phyloP scores from a whole-genome alignment of 2,113 vertebrate genomes.

The Kryptolebias marmoratus region DNA sequence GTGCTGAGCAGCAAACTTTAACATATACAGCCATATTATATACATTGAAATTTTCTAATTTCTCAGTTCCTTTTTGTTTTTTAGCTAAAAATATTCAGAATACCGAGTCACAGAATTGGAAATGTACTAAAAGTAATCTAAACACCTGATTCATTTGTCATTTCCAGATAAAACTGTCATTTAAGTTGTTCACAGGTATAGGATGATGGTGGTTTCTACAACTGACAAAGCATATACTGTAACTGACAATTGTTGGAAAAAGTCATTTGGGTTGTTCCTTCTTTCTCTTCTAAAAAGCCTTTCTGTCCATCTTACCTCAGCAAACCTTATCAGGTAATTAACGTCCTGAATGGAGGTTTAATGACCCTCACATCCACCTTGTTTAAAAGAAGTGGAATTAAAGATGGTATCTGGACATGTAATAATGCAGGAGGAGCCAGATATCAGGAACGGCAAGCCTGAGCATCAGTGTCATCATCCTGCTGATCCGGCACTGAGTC shows the following conservation, averaged over 20 bases:
- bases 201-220: conserved; percentile 4
- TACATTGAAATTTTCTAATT: too few relatives aligned
- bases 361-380: conserved; percentile 75
- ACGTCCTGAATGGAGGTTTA: conserved; percentile 74
- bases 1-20: too few relatives aligned
- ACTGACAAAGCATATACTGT: background rate
- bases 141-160: background rate
- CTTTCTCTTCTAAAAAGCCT: conserved; percentile 47
- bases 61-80: too few relatives aligned
- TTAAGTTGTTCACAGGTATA: conserved; percentile 7
- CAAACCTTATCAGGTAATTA: conserved; percentile 79
- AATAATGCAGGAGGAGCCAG: conserved; percentile 56
- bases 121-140: background rate
- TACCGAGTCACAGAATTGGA: background rate
- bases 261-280: conserved; percentile 40
- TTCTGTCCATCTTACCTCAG: conserved; percentile 62
- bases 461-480: conserved; percentile 71
- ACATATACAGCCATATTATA: too few relatives aligned
- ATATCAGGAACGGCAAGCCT: conserved; percentile 37
- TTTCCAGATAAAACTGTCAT: background rate
- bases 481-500: conserved; percentile 62
- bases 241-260: conserved; percentile 20
- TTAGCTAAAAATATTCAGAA: too few relatives aligned
- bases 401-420: conserved; percentile 78
- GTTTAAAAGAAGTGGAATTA: conserved; percentile 77